Evolutionary conservation across 1,140 invertebrate species (phyloP).

Genomic region (Littorina saxatilis): DNA sequence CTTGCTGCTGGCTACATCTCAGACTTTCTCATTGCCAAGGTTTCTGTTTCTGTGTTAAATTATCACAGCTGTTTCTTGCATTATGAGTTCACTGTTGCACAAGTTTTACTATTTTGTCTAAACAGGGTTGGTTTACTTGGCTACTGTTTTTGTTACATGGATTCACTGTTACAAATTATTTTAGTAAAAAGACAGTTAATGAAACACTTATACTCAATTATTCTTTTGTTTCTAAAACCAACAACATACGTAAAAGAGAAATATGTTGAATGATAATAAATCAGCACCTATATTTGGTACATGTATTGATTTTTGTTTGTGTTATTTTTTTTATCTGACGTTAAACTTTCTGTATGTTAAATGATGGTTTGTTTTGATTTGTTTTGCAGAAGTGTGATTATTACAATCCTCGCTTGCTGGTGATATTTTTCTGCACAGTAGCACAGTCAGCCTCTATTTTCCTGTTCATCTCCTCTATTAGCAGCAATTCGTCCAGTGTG

Average conservation of each 20-base stretch:
- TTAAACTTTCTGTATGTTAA: no score
- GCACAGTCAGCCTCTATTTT: slow-evolving; percentile 36
- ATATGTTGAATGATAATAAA: no score
- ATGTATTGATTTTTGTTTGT: no score
- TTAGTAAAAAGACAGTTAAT: no score
- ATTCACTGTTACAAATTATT: background rate
- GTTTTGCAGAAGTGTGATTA: background rate
- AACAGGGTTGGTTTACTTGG: background rate
- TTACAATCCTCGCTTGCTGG: slow-evolving; percentile 30
- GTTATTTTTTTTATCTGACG: no score
- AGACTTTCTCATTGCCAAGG: slow-evolving; percentile 72
- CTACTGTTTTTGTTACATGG: background rate
- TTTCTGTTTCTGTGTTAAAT: slow-evolving; percentile 40
- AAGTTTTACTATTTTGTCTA: background rate
- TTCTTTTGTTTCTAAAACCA: no score
- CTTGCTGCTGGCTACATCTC: slow-evolving; percentile 76
- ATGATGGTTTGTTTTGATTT: slow-evolving; percentile 4
- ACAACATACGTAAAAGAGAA: no score
- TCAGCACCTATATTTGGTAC: no score
- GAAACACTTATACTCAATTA: no score
- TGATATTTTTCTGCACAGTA: slow-evolving; percentile 20
- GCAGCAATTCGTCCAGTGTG: slow-evolving; percentile 21
- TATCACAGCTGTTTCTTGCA: background rate
- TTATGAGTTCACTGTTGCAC: background rate
- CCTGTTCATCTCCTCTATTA: slow-evolving; percentile 30